Conservation (phyloP, 2,797 vertebrate species). For the Streptopelia turtur region DNA sequence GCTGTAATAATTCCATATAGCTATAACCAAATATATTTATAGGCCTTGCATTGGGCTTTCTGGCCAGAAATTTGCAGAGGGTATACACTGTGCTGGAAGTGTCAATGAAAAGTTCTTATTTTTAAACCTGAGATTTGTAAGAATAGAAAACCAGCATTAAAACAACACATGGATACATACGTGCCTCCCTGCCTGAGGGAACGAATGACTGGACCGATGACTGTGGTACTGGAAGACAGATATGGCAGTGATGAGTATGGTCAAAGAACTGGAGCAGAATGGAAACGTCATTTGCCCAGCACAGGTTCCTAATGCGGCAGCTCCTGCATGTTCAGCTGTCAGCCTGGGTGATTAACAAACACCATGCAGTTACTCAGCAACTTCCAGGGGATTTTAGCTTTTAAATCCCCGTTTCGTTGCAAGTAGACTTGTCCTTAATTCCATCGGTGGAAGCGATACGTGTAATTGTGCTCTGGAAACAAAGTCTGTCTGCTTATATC, state of each 20-base stretch:
- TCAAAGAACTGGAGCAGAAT: not conserved
- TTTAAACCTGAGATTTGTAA: not conserved
- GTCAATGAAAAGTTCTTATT: not conserved
- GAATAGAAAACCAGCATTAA: not conserved
- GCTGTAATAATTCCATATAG: not conserved
- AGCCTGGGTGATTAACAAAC: not conserved
- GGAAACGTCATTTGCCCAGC: not conserved
- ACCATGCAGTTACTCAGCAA: not conserved
- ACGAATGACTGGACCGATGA: not conserved
- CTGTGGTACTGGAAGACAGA: not conserved
- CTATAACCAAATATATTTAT: not conserved
- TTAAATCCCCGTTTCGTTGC: not conserved
- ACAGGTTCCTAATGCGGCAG: not conserved
- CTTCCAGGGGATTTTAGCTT: constrained; percentile 1
- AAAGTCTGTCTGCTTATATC: not conserved
- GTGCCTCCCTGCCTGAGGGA: not conserved
- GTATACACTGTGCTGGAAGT: not conserved
- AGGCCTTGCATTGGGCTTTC: constrained; percentile 5
- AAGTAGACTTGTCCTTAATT: not conserved
- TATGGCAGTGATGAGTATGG: not conserved
- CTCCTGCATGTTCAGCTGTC: constrained; percentile 39
- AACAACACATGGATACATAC: not conserved
- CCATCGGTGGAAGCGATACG: not conserved
- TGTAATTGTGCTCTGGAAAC: not conserved
- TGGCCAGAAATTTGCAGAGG: not conserved